Percentiles rank a stretch among this genome's conserved stretches.
Conservation (phyloP, 2,888 invertebrate species). For the Agapostemon virescens region DNA sequence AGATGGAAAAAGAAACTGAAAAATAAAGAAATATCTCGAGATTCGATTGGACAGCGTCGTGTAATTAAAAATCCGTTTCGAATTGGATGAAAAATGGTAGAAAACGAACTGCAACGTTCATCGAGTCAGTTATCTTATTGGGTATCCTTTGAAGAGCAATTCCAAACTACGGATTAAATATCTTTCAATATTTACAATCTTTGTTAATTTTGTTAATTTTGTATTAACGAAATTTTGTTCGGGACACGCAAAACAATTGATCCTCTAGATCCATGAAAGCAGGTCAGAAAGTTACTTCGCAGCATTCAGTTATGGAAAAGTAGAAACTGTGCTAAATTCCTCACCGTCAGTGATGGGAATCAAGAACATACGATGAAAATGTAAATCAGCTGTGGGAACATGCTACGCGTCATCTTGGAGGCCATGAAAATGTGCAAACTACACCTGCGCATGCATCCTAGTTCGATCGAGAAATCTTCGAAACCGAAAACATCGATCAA, state of each 20-base stretch:
- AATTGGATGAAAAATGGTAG: too few species aligned
- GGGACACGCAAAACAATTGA: background rate
- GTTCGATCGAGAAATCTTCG: background rate
- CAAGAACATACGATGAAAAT: constrained; percentile 3
- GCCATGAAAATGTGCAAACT: background rate
- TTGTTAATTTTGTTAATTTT: background rate
- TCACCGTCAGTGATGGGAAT: background rate
- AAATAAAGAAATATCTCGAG: background rate
- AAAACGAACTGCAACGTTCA: background rate
- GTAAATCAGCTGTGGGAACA: background rate
- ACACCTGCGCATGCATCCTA: background rate
- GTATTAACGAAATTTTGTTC: background rate
- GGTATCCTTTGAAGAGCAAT: background rate
- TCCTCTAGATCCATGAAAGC: constrained; percentile 6
- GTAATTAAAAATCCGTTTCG: background rate
- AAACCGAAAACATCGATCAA: too few species aligned
- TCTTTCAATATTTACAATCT: background rate
- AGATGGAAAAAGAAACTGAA: background rate
- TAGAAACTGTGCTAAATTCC: background rate
- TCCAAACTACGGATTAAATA: background rate
- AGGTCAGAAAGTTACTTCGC: background rate
- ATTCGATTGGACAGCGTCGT: background rate
- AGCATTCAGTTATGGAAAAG: background rate
- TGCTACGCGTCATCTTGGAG: background rate
- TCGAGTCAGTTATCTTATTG: background rate